These are phyloP conservation scores for Tyrophagus putrescentiae DNA, from an alignment of 1,140 invertebrate species.

Conservation along the genomic window DNA sequence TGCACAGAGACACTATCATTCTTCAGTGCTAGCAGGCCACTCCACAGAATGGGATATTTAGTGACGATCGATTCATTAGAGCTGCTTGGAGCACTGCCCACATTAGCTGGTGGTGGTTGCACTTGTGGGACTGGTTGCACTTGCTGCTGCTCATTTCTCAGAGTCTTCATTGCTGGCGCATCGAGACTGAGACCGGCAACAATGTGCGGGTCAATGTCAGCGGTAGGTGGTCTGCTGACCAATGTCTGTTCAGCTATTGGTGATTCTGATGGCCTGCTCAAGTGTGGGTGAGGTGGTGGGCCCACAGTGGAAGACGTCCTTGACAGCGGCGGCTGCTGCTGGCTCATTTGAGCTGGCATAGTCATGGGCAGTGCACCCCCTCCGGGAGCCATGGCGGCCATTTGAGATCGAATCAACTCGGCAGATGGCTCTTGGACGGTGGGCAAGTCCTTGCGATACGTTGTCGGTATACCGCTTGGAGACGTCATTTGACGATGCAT, in stretches of 20 bases:
- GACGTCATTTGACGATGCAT: not conserved
- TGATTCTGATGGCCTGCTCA: conserved; percentile 22
- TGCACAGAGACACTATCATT: conserved; percentile 90
- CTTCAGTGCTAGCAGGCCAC: conserved; percentile 80
- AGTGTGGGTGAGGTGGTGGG: not conserved
- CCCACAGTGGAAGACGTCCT: not conserved
- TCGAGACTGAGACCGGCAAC: too few species aligned
- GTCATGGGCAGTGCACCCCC: conserved; percentile 15
- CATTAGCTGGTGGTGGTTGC: conserved; percentile 25
- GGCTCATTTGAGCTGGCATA: conserved; percentile 22
- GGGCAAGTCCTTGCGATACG: conserved; percentile 5
- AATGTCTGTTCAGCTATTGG: conserved; percentile 24
- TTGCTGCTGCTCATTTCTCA: too few species aligned
- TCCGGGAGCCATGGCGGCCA: not conserved
- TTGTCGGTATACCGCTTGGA: not conserved
- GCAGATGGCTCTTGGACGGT: not conserved
- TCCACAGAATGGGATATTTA: conserved; percentile 88
- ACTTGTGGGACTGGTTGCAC: conserved; percentile 21
- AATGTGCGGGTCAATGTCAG: too few species aligned
- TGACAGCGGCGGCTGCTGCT: conserved; percentile 16
- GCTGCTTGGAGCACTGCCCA: too few species aligned
- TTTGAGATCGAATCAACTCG: conserved; percentile 5
- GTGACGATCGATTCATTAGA: too few species aligned
- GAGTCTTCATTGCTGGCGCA: too few species aligned
- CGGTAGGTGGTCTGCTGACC: conserved; percentile 18